phyloP scores from a whole-genome alignment of 2,888 invertebrate species.

The Hirtodrosophila cameraria region DNA sequence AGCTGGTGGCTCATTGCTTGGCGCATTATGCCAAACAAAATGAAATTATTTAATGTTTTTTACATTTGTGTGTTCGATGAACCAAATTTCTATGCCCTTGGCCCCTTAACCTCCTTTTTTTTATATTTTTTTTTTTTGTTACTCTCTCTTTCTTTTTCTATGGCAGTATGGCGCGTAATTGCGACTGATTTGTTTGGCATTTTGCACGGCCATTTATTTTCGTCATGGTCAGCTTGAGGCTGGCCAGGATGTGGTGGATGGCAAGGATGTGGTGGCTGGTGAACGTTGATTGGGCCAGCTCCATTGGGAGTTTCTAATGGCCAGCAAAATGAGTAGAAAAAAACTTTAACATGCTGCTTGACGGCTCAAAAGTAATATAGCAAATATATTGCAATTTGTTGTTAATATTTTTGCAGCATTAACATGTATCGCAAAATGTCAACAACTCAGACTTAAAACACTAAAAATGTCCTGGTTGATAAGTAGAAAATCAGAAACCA shows the following conservation, averaged over 20 bases:
- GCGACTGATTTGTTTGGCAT: slow-evolving; percentile 74
- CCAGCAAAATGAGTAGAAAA: slow-evolving; percentile 6
- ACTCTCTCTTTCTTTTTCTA: neutral
- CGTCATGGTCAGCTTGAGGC: slow-evolving; percentile 68
- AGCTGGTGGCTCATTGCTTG: slow-evolving; percentile 60
- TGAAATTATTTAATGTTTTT: slow-evolving; percentile 72
- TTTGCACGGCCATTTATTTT: slow-evolving; percentile 70
- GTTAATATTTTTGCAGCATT: too few species aligned
- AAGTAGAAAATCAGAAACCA: too few species aligned
- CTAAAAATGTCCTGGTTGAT: too few species aligned
- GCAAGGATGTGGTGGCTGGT: slow-evolving; percentile 23
- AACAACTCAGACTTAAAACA: too few species aligned
- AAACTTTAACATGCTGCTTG: slow-evolving; percentile 2
- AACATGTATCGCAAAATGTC: too few species aligned
- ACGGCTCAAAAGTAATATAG: neutral
- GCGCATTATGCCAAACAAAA: slow-evolving; percentile 44
- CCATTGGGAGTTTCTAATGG: slow-evolving; percentile 29
- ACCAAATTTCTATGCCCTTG: slow-evolving; percentile 8
- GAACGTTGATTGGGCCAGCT: slow-evolving; percentile 46
- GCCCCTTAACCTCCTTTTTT: slow-evolving; percentile 1
- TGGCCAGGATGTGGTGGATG: slow-evolving; percentile 28
- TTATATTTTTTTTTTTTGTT: neutral
- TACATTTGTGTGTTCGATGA: slow-evolving; percentile 58
- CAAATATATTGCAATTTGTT: slow-evolving; percentile 5
- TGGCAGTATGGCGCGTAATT: slow-evolving; percentile 57